These are phyloP conservation scores for Onthophagus sagittarius DNA, from an alignment of 2,888 invertebrate genomes.

Conservation along the genomic window DNA sequence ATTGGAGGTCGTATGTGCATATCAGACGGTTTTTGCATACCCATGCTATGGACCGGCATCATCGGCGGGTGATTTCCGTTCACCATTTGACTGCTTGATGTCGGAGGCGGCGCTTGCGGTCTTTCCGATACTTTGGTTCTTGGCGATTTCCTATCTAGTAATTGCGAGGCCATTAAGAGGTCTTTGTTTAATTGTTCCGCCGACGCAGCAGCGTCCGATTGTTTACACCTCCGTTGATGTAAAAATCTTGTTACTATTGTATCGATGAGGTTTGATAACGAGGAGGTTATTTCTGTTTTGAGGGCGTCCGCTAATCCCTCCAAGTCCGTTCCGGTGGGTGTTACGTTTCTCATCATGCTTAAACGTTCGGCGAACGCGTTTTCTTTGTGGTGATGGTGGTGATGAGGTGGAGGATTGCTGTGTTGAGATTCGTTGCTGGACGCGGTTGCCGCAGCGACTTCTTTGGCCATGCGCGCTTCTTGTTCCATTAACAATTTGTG, in stretches of 20 bases:
- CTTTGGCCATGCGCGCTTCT: constrained; percentile 69
- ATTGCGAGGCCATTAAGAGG: constrained; percentile 73
- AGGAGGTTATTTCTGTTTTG: constrained; percentile 84
- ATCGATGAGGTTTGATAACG: constrained; percentile 80
- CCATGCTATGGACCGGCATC: constrained; percentile 49
- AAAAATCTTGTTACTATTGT: constrained; percentile 82
- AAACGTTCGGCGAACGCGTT: constrained; percentile 73
- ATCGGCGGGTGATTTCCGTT: constrained; percentile 49
- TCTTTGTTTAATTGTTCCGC: constrained; percentile 85
- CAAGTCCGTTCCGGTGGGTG: constrained; percentile 73
- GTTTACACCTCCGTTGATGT: constrained; percentile 75
- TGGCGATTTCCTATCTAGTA: constrained; percentile 81
- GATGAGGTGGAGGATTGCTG: constrained; percentile 23
- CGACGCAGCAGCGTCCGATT: constrained; percentile 74
- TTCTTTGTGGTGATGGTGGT: constrained; percentile 26
- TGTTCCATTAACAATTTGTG: constrained; percentile 78
- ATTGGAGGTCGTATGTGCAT: constrained; percentile 69
- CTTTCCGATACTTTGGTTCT: constrained; percentile 69
- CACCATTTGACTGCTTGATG: constrained; percentile 52
- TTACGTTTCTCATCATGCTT: constrained; percentile 69
- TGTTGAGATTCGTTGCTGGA: constrained; percentile 54
- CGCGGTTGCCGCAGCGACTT: constrained; percentile 57
- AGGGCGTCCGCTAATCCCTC: constrained; percentile 88
- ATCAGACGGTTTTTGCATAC: constrained; percentile 46
- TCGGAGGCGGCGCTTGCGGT: constrained; percentile 41